Base-by-base conservation (phyloP, 2,797 vertebrate species). In the Poeciliopsis turneri region DNA sequence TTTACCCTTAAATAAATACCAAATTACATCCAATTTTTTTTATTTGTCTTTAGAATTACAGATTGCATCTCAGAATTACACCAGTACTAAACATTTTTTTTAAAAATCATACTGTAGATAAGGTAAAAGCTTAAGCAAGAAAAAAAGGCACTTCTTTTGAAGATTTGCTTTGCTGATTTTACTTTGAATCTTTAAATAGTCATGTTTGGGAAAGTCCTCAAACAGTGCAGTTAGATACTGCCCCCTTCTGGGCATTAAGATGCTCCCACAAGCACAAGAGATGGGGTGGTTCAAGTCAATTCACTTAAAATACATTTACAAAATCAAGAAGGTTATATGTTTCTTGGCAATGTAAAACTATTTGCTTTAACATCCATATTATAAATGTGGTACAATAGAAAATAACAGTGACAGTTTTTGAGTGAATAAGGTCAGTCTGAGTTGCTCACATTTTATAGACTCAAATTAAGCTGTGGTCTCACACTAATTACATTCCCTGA, bases 241-340 rank as follows among this genome's bases (percentile, higher is more conserved):
- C 95, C 95, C 93, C 93, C 95, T 92, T 75, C 92, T 95, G 95
- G 94, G 28, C 81, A 71, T 53, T 25, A 78, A 53, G 5, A 36
- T 33, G 28, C 55, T 75, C 78, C 79, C 72, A 25, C 20, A 78
- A 71, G 75, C 33, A 74, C 68, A 53, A 66, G 3, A 47, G 28
- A 66, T 23, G 8, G 55, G 11, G 68, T 4, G 12, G 2, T 53
- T 57, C 33, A 4, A 7, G 1, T 70, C 12, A 13, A 75, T 13
- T 9, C 0, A 2, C 76, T 79, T 59, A 0, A 11, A 28, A 70
- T 8, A 2, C 2, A 64, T 71, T 5, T 70, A 51, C 57, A 39
- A 77, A 2, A 43, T 76, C 28, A 66, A 23, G 41, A 5, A 28
- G 70, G 0, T 36, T 3, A 28, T 5, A 75, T 55, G 20, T 36